These are phyloP conservation scores for Nasonia oneida DNA, from an alignment of 2,888 invertebrate species.

Conservation along the genomic window DNA sequence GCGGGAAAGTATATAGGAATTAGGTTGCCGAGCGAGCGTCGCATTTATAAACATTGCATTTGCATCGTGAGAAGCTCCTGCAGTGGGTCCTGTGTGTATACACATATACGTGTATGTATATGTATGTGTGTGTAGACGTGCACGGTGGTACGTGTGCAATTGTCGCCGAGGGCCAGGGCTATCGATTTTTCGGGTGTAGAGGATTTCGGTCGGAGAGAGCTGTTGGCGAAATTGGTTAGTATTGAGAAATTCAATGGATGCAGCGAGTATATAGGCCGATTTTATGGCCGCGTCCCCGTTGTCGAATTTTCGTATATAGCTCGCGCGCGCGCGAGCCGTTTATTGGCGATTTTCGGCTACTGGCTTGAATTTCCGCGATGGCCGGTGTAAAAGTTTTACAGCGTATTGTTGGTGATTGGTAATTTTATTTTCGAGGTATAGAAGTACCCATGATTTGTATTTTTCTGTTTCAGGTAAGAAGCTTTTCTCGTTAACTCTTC, in stretches of 20 bases:
- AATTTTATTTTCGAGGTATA: constrained; percentile 11
- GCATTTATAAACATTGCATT: constrained; percentile 59
- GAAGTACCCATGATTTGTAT: not conserved
- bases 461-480: constrained; percentile 49
- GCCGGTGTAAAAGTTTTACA: not conserved
- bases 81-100: not conserved
- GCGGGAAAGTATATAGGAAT: constrained; percentile 47
- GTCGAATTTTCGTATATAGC: constrained; percentile 13
- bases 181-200: constrained; percentile 43
- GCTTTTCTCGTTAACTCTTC: no score
- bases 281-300: constrained; percentile 1
- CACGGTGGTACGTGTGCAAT: not conserved
- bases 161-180: not conserved
- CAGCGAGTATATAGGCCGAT: constrained; percentile 1
- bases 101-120: not conserved
- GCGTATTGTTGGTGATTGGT: not conserved
- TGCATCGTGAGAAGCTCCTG: constrained; percentile 47
- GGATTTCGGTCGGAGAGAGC: constrained; percentile 11
- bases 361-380: not conserved
- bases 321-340: not conserved
- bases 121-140: not conserved
- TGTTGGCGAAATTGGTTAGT: constrained; percentile 45
- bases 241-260: constrained; percentile 49
- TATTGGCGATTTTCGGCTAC: constrained; percentile 13
- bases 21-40: constrained; percentile 48